Conservation (phyloP, 2,113 vertebrate genomes). For the Conger conger region DNA sequence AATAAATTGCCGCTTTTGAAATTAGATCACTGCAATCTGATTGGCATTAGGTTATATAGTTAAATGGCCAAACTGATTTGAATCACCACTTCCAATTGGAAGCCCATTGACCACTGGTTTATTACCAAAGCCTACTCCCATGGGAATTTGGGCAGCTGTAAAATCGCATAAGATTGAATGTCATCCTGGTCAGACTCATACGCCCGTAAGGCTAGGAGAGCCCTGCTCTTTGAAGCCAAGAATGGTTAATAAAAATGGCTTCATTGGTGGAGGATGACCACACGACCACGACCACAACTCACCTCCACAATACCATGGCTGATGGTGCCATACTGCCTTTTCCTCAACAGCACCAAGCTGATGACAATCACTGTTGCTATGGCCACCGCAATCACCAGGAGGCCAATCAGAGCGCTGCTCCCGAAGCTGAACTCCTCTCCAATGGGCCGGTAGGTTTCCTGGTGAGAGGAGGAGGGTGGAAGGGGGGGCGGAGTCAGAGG, state of each 20-base stretch:
- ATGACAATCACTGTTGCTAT: slow-evolving; percentile 94
- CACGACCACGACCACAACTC: slow-evolving; percentile 48
- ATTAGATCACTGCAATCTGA: no score
- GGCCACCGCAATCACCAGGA: slow-evolving; percentile 93
- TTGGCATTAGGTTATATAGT: no score
- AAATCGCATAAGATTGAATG: background rate
- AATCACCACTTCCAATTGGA: no score
- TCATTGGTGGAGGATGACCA: background rate
- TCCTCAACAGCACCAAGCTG: slow-evolving; percentile 94
- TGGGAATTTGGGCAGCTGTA: background rate
- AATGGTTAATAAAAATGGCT: background rate
- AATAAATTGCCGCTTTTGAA: no score
- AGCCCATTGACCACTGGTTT: background rate
- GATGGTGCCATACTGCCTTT: slow-evolving; percentile 95
- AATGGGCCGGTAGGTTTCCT: slow-evolving; percentile 82
- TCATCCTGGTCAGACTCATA: background rate
- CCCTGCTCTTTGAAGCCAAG: background rate
- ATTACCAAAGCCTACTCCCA: no score
- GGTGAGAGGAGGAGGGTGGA: slow-evolving; percentile 16
- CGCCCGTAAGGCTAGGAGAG: background rate
- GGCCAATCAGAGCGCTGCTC: slow-evolving; percentile 88
- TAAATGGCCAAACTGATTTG: no score
- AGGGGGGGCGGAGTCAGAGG: fast-evolving
- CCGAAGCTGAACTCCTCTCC: slow-evolving; percentile 89
- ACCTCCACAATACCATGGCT: slow-evolving; percentile 99